phyloP scores from a whole-genome alignment of 2,113 vertebrate genomes.

The Bungarus multicinctus region DNA sequence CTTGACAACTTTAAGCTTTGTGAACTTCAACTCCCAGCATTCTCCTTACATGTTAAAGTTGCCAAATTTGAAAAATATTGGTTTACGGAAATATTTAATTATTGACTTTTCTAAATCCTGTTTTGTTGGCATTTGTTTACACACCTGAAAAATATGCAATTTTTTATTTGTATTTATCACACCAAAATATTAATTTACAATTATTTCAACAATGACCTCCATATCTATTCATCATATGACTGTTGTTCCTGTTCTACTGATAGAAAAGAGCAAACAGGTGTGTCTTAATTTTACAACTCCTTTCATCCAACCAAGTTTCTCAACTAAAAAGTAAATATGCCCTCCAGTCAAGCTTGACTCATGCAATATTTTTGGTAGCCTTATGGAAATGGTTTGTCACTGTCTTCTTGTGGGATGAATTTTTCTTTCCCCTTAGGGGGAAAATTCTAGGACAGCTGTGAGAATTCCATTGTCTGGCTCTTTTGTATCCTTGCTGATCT shows the following conservation, averaged over 20 bases:
- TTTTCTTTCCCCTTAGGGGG: background rate
- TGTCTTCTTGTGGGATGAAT: background rate
- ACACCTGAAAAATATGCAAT: background rate
- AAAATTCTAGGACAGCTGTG: background rate
- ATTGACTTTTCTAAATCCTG: background rate
- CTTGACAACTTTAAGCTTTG: background rate
- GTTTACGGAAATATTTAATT: background rate
- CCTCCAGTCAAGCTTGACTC: background rate
- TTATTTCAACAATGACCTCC: background rate
- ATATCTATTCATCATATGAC: background rate
- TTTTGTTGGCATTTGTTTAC: background rate
- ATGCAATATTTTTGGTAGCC: background rate
- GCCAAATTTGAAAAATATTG: background rate
- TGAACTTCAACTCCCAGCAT: background rate
- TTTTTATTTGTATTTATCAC: background rate
- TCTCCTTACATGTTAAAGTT: background rate
- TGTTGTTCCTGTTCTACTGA: background rate
- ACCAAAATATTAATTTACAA: background rate
- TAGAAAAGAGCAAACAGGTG: background rate
- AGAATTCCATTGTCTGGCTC: constrained; percentile 42
- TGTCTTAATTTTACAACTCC: background rate
- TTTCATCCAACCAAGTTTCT: background rate
- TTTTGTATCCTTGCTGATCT: constrained; percentile 19
- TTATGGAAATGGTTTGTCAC: background rate
- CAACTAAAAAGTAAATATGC: background rate